phyloP scores from a whole-genome alignment of 2,113 vertebrate genomes.

The Chloropsis cyanopogon region DNA sequence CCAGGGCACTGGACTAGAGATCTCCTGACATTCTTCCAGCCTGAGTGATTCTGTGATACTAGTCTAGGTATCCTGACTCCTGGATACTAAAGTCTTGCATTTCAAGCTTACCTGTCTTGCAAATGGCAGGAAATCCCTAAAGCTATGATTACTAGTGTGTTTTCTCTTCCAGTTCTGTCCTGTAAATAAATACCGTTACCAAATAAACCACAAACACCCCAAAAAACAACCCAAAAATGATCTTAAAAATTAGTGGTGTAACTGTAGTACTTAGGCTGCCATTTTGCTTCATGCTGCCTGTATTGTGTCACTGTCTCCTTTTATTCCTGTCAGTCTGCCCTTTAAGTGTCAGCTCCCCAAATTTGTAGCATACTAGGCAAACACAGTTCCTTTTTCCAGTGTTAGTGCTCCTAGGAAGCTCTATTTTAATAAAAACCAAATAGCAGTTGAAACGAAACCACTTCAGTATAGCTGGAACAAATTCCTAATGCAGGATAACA shows the following conservation, averaged over 20 bases:
- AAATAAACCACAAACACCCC: accelerated
- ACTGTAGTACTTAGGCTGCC: not conserved
- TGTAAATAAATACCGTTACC: not conserved
- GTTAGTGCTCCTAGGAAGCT: not conserved
- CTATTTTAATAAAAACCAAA: not conserved
- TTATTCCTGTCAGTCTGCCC: not conserved
- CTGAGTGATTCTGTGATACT: not conserved
- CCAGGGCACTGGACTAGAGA: not conserved
- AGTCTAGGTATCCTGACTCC: not conserved
- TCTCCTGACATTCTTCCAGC: not conserved
- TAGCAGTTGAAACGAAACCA: not conserved
- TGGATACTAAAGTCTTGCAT: not conserved
- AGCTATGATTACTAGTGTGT: not conserved
- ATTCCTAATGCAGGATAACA: not conserved
- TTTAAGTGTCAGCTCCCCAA: not conserved
- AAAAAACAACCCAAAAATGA: not conserved
- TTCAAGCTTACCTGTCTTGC: not conserved
- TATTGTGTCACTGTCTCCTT: not conserved
- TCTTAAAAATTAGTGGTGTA: not conserved
- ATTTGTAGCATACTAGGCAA: not conserved
- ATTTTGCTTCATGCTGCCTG: not conserved
- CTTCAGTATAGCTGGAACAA: not conserved
- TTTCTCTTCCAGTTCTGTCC: not conserved
- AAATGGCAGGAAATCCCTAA: not conserved
- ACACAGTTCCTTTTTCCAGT: not conserved